phyloP scores from a whole-genome alignment of 1,140 invertebrate species.

The Plodia interpunctella region DNA sequence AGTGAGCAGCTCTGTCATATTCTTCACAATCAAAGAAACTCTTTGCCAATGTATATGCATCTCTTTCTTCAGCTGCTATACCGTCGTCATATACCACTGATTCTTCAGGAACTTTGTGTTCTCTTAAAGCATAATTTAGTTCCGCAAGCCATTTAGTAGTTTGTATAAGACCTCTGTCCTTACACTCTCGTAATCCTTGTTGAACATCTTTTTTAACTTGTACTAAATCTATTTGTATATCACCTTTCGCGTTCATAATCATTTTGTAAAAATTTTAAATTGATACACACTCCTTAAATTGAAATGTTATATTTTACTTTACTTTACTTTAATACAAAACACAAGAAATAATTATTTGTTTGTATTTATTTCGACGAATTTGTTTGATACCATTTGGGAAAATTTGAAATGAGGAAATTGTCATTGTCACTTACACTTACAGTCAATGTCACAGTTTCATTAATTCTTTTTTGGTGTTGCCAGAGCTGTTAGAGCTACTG shows the following conservation, averaged over 20 bases:
- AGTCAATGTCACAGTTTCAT: too few species aligned
- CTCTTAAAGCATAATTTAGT: slow-evolving; percentile 85
- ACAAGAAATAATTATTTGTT: too few species aligned
- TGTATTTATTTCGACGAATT: too few species aligned
- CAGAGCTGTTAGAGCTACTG: too few species aligned
- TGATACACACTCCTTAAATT: background rate
- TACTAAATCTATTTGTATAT: slow-evolving; percentile 78
- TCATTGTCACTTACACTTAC: too few species aligned
- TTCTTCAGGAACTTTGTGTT: slow-evolving; percentile 77
- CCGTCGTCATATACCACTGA: slow-evolving; percentile 56
- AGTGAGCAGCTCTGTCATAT: slow-evolving; percentile 93
- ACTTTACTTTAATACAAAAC: too few species aligned
- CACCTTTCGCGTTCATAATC: slow-evolving; percentile 43
- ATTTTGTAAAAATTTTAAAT: background rate
- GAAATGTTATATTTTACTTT: background rate
- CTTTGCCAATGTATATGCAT: slow-evolving; percentile 89
- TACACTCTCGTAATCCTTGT: slow-evolving; percentile 83
- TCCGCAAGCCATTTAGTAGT: slow-evolving; percentile 91
- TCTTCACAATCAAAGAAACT: slow-evolving; percentile 95
- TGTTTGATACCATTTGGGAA: too few species aligned
- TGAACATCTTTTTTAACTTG: slow-evolving; percentile 82
- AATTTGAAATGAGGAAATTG: too few species aligned
- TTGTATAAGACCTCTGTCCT: slow-evolving; percentile 82
- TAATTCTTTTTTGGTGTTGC: too few species aligned
- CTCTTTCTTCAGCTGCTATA: slow-evolving; percentile 79